Evolutionary conservation across 2,113 vertebrate genomes (phyloP), one percentile per base, ranked within the genome.

Genomic region (Larimichthys crocea): DNA sequence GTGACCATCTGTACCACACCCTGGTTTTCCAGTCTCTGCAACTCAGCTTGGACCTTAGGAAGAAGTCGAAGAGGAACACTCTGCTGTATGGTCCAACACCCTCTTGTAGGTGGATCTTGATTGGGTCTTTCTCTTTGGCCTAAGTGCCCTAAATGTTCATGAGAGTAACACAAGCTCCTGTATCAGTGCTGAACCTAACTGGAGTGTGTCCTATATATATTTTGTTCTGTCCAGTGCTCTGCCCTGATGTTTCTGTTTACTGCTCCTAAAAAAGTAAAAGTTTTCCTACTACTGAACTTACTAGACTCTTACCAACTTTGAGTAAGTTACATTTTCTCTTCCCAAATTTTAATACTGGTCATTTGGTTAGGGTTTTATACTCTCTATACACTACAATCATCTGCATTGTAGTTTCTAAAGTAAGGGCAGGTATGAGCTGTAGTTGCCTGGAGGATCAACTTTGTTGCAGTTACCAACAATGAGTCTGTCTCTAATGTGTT

Each of bases 371-470:
- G 26, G 49, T 2, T 50, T 19, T 19, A 50, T 19, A 19, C 17
- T 20, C 16, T 50, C 10, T 14, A 46, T 46, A 10, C 10, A 20
- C 48, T 3, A 5, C 29, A 8, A 40, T 1, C 35, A 40, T 8
- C 35, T 8, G 35, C 35, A 40, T 40, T 40, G 8, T 40, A 31
- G 24, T 74, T 48, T 73, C 62, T 69, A 64, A 57, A 24, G 64
- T 80, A 44, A 85, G 40, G 5, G 24, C 10, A 16, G 70, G 59
- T 31, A 67, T 86, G 42, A 81, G 20, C 61, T 85, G 56, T 42
- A 75, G 55, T 40, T 5, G 52, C 12, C 49, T 24, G 2, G 44
- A n/a, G n/a, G n/a, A n/a, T n/a, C n/a, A n/a, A n/a, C 24, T 24
- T 24, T 24, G 24, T 79, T 42, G 6, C 1, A 1, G 12, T 79